Base-by-base conservation (phyloP, 37 sponge, comb jelly and placozoan species). In the Chondrosia reniformis region DNA sequence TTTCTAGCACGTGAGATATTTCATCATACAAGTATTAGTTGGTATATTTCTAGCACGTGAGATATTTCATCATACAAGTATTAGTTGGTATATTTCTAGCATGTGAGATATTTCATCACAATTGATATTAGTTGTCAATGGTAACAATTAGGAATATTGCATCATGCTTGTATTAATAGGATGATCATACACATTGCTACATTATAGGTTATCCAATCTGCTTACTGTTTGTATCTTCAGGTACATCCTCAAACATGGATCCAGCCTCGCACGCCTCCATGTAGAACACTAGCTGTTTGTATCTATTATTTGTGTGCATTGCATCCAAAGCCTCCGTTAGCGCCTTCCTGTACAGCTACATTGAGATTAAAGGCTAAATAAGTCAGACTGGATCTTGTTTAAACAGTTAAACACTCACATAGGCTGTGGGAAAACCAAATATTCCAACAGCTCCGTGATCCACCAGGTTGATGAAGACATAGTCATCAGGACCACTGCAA, bases 191-290 rank as follows among this genome's bases (percentile, higher is more conserved):
- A 52, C 28, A 45, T 3, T 46, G 8, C 5, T 52, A 2, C 10
- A n/a, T 39, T 15, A n/a, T n/a, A n/a, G n/a, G n/a, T n/a, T n/a
- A n/a, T n/a, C 33, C 12, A 25, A 4, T 36, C 12, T 28, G 61
- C 83, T 76, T 37, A 85, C 88, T 78, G 77, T 82, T 81, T 65
- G 74, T 76, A 73, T 88, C 57, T 24, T 31, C 59, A 25, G 85
- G 59, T 21, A 80, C 61, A 7, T 61, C 44, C 15, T 81, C 73
- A 81, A 92, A 92, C 89, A 92, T 87, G 21, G 93, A 92, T n/a
- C 93, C 93, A 41, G 93, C 81, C 46, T 84, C 85, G 56, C 93
- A 92, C 0, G 93, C 89, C 76, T 92, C 93, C 31, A 92, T 59
- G 75, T 88, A 92, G 59, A 88, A 33, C 10, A 88, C 83, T 85